Evolutionary conservation across 37 sponge, comb jelly and placozoan species (phyloP).

Genomic region (Eunapius fragilis): DNA sequence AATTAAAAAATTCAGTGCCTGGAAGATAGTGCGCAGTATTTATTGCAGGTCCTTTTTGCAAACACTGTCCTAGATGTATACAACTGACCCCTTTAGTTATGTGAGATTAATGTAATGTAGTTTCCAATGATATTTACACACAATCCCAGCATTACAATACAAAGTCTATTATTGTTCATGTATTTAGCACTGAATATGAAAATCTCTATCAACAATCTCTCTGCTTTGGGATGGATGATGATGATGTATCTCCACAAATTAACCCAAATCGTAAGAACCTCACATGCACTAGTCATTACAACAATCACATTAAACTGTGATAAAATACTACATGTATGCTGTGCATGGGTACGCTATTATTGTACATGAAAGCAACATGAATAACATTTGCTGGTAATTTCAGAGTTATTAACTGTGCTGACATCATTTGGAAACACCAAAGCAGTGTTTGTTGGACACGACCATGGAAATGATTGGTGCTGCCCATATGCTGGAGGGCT

Average conservation of each 20-base stretch:
- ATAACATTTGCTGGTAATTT: neutral
- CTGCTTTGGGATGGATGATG: constrained; percentile 30
- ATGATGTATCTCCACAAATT: constrained; percentile 31
- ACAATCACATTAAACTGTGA: neutral
- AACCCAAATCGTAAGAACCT: constrained; percentile 11
- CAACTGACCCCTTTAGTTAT: too few species aligned
- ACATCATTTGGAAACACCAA: neutral
- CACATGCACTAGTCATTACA: neutral
- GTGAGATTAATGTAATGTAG: too few species aligned
- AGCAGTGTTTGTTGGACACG: constrained; percentile 12
- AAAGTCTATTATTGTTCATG: too few species aligned
- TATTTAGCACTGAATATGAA: constrained; percentile 19
- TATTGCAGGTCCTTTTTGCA: too few species aligned
- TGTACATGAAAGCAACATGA: neutral
- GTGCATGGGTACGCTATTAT: neutral
- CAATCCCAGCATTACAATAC: too few species aligned
- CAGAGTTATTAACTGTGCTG: constrained; percentile 11
- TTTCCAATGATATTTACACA: too few species aligned
- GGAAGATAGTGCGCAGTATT: too few species aligned
- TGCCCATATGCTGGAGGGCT: constrained; percentile 10
- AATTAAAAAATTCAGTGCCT: too few species aligned
- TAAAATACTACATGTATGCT: neutral
- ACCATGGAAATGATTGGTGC: constrained; percentile 43
- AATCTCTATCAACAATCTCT: neutral
- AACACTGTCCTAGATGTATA: too few species aligned